Evolutionary conservation across 2,797 vertebrate genomes (phyloP).

Genomic region (Brotogeris chrysoptera): DNA sequence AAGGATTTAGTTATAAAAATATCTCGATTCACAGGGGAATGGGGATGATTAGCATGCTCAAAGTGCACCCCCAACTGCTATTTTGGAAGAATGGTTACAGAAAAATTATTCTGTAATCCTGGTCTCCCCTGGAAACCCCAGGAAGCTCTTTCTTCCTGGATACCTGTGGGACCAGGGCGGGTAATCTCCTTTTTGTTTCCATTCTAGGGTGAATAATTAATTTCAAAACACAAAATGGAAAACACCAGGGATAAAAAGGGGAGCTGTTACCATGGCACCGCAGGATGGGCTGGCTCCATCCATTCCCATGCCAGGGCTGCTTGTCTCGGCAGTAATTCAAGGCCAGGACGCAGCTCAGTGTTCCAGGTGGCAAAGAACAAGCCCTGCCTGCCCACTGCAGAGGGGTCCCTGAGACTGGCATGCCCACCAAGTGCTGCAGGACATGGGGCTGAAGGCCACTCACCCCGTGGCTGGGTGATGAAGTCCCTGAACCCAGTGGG

Average conservation of each 20-base stretch:
- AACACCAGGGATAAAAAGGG: not conserved
- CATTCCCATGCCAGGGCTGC: not conserved
- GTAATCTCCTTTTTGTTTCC: not conserved
- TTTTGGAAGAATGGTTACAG: rapidly evolving
- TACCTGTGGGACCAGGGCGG: rapidly evolving
- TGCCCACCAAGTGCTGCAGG: not conserved
- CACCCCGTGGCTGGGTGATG: not conserved
- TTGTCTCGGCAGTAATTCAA: not conserved
- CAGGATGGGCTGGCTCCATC: not conserved
- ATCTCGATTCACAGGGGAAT: rapidly evolving
- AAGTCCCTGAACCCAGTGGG: rapidly evolving
- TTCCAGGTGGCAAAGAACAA: not conserved
- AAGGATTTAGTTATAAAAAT: not conserved
- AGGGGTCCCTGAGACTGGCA: rapidly evolving
- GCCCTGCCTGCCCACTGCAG: not conserved
- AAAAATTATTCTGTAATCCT: not conserved
- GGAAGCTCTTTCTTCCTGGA: not conserved
- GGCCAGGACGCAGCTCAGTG: not conserved
- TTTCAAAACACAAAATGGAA: not conserved
- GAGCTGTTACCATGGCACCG: slow-evolving; percentile 9
- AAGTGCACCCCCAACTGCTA: rapidly evolving
- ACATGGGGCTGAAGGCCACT: not conserved
- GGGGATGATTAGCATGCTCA: not conserved
- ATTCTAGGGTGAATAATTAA: not conserved
- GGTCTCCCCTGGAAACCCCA: not conserved